phyloP scores from a whole-genome alignment of 2,797 vertebrate genomes.

The Muscicapa striata region DNA sequence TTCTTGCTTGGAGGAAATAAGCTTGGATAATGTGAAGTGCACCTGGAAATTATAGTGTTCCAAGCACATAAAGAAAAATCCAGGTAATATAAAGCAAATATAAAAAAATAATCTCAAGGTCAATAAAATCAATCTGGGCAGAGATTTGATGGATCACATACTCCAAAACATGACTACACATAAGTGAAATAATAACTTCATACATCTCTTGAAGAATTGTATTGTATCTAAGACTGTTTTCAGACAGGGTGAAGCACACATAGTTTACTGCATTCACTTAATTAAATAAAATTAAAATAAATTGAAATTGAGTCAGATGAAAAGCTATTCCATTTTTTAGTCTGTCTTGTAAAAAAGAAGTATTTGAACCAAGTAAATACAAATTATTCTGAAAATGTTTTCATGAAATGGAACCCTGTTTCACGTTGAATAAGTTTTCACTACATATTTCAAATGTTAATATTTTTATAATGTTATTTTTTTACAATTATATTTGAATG shows the following conservation, averaged over 20 bases:
- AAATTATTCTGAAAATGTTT: neutral
- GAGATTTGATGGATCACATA: neutral
- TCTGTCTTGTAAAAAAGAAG: neutral
- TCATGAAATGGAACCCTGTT: neutral
- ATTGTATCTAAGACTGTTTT: neutral
- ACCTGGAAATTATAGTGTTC: neutral
- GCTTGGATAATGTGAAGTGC: neutral
- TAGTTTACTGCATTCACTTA: neutral
- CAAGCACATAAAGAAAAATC: neutral
- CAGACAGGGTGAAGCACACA: neutral
- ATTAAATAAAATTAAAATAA: neutral
- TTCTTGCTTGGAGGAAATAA: neutral
- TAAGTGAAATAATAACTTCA: conserved; percentile 4
- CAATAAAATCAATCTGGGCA: neutral
- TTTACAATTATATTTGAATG: neutral
- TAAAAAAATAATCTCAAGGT: neutral
- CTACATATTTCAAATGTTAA: neutral
- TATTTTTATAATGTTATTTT: neutral
- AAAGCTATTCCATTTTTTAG: neutral
- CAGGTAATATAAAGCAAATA: neutral
- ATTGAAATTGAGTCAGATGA: neutral
- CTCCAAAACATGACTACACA: neutral
- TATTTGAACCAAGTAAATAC: neutral
- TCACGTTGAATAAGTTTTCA: neutral
- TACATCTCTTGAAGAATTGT: neutral